Evolutionary conservation across 2,113 vertebrate genomes (phyloP), one percentile per base, ranked within the genome.

Genomic region (Otolemur garnettii): DNA sequence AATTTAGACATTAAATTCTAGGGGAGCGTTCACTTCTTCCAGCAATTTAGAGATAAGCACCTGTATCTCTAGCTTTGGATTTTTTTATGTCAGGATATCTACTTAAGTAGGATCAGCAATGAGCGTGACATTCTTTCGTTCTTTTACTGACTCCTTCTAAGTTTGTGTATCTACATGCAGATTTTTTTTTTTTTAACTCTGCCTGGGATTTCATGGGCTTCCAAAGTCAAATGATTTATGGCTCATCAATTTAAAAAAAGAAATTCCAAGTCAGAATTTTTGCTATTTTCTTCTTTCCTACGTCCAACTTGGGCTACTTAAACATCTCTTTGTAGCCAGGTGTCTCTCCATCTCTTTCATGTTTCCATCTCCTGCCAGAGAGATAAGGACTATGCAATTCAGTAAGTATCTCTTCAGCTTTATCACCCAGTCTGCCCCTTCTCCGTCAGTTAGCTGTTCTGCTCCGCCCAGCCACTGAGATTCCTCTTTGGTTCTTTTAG

Each of bases 171-270:
- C 59, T 86, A 94, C 21, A 42, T 26, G 35, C 5, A 85, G 35
- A 89, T 9, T 79, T 90, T 88, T 15, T 79, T 89, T 80, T 74
- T 89, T 79, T 91, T 81, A 57, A 90, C 14, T 4, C 19, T 88
- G 30, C 24, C 81, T 85, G 10, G 22, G n/a, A 93, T 91, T 50
- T 71, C 3, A 18, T 81, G 7, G 60, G n/a, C 38, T 94, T 93
- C 28, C 22, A 81, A 28, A 92, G 93, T 83, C 15, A 86, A 7
- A 87, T 24, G 81, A 50, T 55, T 93, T 21, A 30, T 10, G 86
- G n/a, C 10, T 90, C 78, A 80, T 38, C 17, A 45, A 72, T 86
- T 84, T 80, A 28, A 33, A 71, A 81, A 45, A 84, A 9, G 45
- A 90, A 71, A 35, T 19, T 72, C 42, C 64, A 87, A 38, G 42